Base-by-base conservation (phyloP, 2,113 vertebrate genomes). In the Stigmatopora argus region DNA sequence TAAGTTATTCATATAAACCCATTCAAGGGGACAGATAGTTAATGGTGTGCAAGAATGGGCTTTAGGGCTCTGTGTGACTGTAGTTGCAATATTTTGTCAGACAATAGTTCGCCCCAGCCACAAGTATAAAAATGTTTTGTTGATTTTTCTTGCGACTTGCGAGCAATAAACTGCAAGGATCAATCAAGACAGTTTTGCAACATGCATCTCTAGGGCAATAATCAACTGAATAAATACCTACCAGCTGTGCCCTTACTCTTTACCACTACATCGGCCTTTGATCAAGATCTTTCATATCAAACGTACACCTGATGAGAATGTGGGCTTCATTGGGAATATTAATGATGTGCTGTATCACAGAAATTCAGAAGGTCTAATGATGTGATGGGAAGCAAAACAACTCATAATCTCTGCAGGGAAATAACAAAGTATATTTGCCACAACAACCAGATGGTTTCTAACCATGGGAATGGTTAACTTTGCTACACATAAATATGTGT, bases 381-480 rank as follows among this genome's bases (percentile, higher is more conserved):
- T 65, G 46, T 35, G 56, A 67, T 56, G 55, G 58, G 38, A 38
- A 45, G 23, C 49, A 47, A 23, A 52, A 56, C 61, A 55, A 55
- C 52, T 55, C 52, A 26, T 21, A 26, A 23, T 60, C 49, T 68
- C 65, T 4, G 0, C 67, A 71, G 75, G 61, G 60, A 38, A 58
- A 45, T 13, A 13, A 64, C 44, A 31, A 61, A 74, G 49, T 69
- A 70, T 41, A 71, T 73, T 67, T 69, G 31, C 71, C 68, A 53
- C 48, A 19, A 71, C 69, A 81, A 80, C 63, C 73, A 82, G 75
- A 78, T 81, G 79, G 69, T 73, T 68, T 21, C 12, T 23, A 67
- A 67, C 57, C 70, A 64, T 21, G 46, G 51, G 38, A 64, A 65
- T 71, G 67, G 52, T 80, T 67, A 7, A 56, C 70, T 71, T 23